Percentiles rank a stretch among this genome's conserved stretches.
Conservation (phyloP, 1,140 invertebrate genomes). For the Acyrthosiphon pisum region DNA sequence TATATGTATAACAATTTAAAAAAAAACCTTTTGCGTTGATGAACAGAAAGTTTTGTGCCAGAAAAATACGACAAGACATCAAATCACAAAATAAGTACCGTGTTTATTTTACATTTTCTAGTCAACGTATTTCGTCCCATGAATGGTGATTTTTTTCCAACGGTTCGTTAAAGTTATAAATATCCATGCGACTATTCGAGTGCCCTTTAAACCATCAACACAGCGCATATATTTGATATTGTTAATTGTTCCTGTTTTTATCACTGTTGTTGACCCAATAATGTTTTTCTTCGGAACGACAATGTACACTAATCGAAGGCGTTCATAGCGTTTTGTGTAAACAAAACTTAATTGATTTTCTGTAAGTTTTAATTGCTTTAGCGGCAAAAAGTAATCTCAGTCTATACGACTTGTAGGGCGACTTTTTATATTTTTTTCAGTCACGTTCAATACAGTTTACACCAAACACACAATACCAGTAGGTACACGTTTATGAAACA, state of each 20-base stretch:
- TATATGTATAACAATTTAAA: background rate
- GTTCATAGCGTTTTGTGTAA: background rate
- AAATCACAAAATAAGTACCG: conserved; percentile 5
- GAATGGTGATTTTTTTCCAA: background rate
- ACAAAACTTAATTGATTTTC: conserved; percentile 51
- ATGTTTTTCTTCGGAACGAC: conserved; percentile 10
- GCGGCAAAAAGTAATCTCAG: conserved; percentile 23
- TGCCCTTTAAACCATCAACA: background rate
- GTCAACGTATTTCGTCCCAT: too few relatives aligned
- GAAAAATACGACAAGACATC: background rate
- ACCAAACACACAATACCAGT: background rate
- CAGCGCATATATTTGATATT: background rate
- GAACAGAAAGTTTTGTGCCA: background rate
- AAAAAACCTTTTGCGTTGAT: conserved; percentile 20
- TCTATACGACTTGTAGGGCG: background rate
- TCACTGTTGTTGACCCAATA: background rate
- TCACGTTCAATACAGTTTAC: background rate
- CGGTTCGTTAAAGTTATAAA: background rate
- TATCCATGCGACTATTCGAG: too few relatives aligned
- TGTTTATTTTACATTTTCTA: conserved; percentile 6
- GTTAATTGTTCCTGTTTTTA: background rate
- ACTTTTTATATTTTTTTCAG: background rate
- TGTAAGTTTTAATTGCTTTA: conserved; percentile 48
- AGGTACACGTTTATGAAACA: background rate
- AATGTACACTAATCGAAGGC: background rate